Conservation (phyloP, 2,113 vertebrate genomes). For the Urocolius indicus region DNA sequence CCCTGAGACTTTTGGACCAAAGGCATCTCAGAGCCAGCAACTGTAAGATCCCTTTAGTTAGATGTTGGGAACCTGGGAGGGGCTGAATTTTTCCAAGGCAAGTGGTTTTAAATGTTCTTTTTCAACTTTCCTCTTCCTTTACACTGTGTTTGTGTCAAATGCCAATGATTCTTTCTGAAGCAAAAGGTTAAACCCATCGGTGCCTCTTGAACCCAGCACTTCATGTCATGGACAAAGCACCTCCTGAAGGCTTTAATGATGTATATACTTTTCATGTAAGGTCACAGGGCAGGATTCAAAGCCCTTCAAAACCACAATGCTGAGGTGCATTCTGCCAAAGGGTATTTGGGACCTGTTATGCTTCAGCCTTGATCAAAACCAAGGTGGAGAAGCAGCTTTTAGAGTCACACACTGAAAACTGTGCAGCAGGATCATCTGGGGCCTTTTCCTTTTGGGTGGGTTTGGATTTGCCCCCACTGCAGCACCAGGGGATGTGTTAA, state of each 20-base stretch:
- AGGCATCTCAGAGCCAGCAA: not conserved
- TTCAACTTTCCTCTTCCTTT: not conserved
- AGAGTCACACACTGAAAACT: not conserved
- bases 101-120: not conserved
- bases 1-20: slow-evolving; percentile 9
- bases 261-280: not conserved
- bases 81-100: not conserved
- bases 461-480: not conserved
- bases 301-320: not conserved
- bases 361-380: not conserved
- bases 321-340: not conserved
- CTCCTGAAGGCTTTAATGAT: not conserved
- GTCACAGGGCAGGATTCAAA: not conserved
- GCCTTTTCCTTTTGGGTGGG: not conserved
- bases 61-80: not conserved
- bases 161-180: not conserved
- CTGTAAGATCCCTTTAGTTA: not conserved
- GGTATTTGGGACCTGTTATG: not conserved
- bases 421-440: not conserved
- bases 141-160: not conserved
- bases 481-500: not conserved
- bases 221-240: not conserved
- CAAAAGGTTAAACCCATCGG: not conserved
- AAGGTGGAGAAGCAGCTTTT: not conserved
- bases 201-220: not conserved